Evolutionary conservation across 2,113 vertebrate species (phyloP).

Genomic region (Oncorhynchus keta): DNA sequence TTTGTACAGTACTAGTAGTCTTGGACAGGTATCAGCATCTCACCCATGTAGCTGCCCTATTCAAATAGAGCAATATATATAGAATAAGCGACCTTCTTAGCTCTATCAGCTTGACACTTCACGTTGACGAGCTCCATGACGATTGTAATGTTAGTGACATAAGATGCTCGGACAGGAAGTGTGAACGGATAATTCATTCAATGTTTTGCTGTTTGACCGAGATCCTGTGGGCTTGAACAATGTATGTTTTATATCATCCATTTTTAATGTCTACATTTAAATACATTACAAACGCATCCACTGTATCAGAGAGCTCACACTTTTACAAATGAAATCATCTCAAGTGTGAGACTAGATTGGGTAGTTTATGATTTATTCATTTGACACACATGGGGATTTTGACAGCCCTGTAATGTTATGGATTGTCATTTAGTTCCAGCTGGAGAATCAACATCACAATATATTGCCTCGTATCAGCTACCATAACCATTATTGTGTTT

Average conservation of each 20-base stretch:
- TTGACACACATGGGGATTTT: conserved; percentile 38
- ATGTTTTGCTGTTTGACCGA: conserved; percentile 21
- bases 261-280: conserved; percentile 18
- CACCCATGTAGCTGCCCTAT: background rate
- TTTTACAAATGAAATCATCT: conserved; percentile 54
- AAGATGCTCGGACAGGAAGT: conserved; percentile 10
- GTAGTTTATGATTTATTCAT: conserved; percentile 63
- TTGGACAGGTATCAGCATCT: too few relatives aligned
- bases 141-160: conserved; percentile 16
- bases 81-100: background rate
- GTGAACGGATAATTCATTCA: conserved; percentile 16
- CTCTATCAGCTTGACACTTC: background rate
- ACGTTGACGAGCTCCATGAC: background rate
- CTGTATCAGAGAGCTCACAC: background rate
- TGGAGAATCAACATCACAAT: conserved; percentile 39
- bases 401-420: conserved; percentile 49
- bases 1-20: too few relatives aligned
- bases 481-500: conserved; percentile 31
- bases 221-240: background rate
- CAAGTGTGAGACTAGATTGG: conserved; percentile 36
- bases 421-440: conserved; percentile 38
- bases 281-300: conserved; percentile 6
- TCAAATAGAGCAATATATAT: background rate
- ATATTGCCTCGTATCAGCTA: conserved; percentile 34
- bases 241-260: conserved; percentile 17